Conservation (phyloP, 2,113 vertebrate species). For the Antechinus stuartii region DNA sequence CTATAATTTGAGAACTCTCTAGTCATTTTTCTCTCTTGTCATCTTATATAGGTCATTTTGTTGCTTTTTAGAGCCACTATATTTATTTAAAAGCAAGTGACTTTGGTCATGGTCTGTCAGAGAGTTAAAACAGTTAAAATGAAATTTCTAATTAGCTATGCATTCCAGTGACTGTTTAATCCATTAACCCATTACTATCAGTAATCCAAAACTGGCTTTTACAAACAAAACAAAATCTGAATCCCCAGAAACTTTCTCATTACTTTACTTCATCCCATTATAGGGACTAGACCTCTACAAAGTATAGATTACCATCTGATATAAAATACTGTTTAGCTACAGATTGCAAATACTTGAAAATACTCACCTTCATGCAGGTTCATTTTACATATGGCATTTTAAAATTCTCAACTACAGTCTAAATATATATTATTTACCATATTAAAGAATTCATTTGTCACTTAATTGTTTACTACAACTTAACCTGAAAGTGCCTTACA, state of each 20-base stretch:
- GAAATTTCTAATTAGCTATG: background rate
- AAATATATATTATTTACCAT: background rate
- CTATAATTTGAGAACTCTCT: background rate
- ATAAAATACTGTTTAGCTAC: background rate
- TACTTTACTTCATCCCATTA: background rate
- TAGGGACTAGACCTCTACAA: background rate
- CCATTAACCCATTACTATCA: background rate
- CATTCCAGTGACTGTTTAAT: background rate
- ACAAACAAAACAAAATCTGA: background rate
- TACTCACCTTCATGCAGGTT: background rate
- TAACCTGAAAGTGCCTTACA: background rate
- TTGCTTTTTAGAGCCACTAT: background rate
- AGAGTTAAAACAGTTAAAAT: background rate
- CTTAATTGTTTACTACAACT: background rate
- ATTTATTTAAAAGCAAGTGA: background rate
- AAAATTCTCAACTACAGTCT: slow-evolving; percentile 14
- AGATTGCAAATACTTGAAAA: background rate
- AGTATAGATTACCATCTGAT: background rate
- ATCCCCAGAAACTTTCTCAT: background rate
- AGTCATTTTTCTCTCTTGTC: background rate
- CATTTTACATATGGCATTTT: background rate
- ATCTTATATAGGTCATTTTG: background rate
- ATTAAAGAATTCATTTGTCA: background rate
- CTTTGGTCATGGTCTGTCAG: background rate
- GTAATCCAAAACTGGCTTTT: background rate